These are phyloP conservation scores for Catharus bicknelli DNA, from an alignment of 2,113 vertebrate species.

Conservation along the genomic window DNA sequence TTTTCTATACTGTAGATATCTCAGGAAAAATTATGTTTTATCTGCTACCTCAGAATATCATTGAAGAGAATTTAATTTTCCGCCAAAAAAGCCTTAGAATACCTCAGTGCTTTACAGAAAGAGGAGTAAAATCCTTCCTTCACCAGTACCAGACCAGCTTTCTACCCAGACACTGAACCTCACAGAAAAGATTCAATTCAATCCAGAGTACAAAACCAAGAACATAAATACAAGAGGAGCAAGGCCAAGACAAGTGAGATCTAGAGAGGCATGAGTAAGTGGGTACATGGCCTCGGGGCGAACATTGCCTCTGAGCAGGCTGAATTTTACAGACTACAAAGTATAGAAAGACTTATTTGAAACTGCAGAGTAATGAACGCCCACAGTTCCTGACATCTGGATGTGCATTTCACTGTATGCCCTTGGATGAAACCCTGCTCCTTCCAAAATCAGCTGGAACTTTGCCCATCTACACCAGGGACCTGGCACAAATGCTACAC, in stretches of 20 bases:
- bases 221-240: background rate
- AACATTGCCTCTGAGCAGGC: background rate
- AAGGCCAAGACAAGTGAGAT: background rate
- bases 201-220: background rate
- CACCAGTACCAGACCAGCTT: background rate
- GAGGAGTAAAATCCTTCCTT: background rate
- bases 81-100: background rate
- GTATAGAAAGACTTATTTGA: background rate
- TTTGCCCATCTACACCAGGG: background rate
- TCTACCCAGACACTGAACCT: background rate
- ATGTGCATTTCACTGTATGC: fast-evolving
- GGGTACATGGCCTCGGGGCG: background rate
- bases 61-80: background rate
- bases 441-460: background rate
- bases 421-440: background rate
- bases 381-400: background rate
- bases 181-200: background rate
- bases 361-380: background rate
- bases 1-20: background rate
- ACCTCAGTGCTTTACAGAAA: background rate
- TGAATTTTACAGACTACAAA: background rate
- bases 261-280: background rate
- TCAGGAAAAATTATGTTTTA: background rate
- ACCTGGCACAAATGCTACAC: background rate
- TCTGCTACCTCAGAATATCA: background rate